Percentiles rank a stretch among this genome's conserved stretches.
These are phyloP conservation scores for Umimayanthus kanabou DNA, from an alignment of 92 coral and sea anemone species.

Conservation along the genomic window DNA sequence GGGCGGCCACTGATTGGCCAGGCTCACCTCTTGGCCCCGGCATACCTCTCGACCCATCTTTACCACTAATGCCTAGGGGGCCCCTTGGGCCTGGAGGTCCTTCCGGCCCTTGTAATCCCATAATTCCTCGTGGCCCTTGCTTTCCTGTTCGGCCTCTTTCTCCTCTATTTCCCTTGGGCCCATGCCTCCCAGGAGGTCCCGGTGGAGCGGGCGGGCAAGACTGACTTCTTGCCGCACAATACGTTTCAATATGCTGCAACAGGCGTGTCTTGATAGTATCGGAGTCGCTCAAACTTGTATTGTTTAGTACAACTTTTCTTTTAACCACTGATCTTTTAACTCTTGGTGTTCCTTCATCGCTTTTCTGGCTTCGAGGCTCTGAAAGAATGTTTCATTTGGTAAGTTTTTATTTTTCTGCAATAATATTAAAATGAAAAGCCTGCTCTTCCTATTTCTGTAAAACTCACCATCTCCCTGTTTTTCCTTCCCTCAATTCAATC, in stretches of 20 bases:
- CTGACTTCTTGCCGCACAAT: not conserved
- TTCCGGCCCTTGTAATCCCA: constrained; percentile 5
- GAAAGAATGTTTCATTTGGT: not conserved
- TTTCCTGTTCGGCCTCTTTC: not conserved
- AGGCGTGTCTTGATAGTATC: not conserved
- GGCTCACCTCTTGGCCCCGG: too few relatives aligned
- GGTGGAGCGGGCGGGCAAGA: constrained; percentile 15
- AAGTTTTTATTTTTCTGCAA: too few relatives aligned
- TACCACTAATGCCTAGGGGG: constrained; percentile 24
- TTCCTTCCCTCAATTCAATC: too few relatives aligned
- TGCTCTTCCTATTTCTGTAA: too few relatives aligned
- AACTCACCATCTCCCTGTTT: too few relatives aligned
- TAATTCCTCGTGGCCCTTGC: not conserved
- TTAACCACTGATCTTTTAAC: not conserved
- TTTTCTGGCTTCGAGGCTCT: not conserved
- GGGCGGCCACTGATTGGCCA: too few relatives aligned
- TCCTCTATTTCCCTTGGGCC: not conserved
- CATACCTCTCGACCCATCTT: constrained; percentile 36
- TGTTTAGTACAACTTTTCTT: not conserved
- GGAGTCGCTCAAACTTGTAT: not conserved
- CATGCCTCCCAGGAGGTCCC: constrained; percentile 14
- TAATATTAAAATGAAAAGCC: too few relatives aligned
- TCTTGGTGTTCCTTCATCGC: not conserved
- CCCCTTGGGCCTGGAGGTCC: constrained; percentile 39
- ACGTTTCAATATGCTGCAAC: constrained; percentile 1